Conservation (phyloP, 1,140 invertebrate genomes). For the Cherax destructor region DNA sequence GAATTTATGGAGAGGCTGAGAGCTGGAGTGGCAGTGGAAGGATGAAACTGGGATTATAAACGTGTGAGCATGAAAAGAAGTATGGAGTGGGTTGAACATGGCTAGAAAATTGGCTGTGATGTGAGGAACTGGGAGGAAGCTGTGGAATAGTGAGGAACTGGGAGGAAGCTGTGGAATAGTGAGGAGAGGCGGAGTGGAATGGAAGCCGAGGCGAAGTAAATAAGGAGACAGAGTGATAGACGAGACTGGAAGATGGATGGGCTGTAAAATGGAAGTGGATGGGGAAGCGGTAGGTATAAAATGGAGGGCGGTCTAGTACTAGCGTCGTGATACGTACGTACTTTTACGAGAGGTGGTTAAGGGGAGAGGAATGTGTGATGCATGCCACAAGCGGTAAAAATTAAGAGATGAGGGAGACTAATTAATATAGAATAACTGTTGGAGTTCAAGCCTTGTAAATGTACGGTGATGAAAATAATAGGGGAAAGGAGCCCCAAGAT, state of each 20-base stretch:
- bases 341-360: too few species aligned
- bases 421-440: too few species aligned
- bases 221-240: too few species aligned
- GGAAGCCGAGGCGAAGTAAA: not conserved
- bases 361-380: not conserved
- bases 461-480: too few species aligned
- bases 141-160: not conserved
- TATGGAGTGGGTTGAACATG: not conserved
- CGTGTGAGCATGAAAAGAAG: not conserved
- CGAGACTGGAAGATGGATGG: not conserved
- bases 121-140: not conserved
- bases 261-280: not conserved
- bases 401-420: too few species aligned
- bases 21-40: not conserved
- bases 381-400: too few species aligned
- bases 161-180: not conserved
- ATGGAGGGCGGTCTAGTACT: not conserved
- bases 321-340: too few species aligned
- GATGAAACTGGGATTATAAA: not conserved
- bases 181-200: not conserved
- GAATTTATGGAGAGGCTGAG: not conserved
- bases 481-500: too few species aligned
- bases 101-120: too few species aligned
- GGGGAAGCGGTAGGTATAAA: not conserved
- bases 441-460: too few species aligned